These are phyloP conservation scores for Diplazon laetatorius DNA, from an alignment of 2,888 invertebrate species.

Conservation along the genomic window DNA sequence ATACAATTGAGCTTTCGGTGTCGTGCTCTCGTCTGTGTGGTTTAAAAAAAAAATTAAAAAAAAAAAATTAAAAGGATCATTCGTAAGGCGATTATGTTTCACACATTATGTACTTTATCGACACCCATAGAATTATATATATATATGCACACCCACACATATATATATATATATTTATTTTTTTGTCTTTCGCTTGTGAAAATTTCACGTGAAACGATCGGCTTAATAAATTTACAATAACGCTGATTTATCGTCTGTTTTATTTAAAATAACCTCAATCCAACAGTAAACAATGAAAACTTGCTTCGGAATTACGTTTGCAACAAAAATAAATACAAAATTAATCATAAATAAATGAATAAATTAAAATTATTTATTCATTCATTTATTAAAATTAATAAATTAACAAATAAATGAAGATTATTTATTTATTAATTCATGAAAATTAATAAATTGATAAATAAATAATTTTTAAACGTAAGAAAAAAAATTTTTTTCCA, in stretches of 20 bases:
- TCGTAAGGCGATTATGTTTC: neutral
- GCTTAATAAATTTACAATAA: conserved; percentile 51
- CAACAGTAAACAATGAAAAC: too few relatives aligned
- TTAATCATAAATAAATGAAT: too few relatives aligned
- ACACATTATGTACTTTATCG: conserved; percentile 11
- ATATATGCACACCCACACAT: too few relatives aligned
- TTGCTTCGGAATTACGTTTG: too few relatives aligned
- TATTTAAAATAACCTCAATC: neutral
- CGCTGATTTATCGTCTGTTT: conserved; percentile 9
- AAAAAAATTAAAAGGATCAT: conserved; percentile 1
- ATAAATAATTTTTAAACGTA: neutral
- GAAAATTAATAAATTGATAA: too few relatives aligned
- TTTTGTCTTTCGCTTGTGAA: conserved; percentile 16
- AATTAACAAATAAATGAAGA: too few relatives aligned
- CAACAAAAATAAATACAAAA: too few relatives aligned
- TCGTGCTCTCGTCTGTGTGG: conserved; percentile 3
- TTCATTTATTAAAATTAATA: too few relatives aligned
- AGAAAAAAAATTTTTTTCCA: neutral
- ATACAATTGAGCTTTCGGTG: conserved; percentile 8
- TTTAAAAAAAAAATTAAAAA: conserved; percentile 6
- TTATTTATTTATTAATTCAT: too few relatives aligned
- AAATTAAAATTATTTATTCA: too few relatives aligned
- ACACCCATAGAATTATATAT: too few relatives aligned
- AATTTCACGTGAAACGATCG: conserved; percentile 15
- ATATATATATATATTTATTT: too few relatives aligned